These are phyloP conservation scores for Eilema sororculum DNA, from an alignment of 2,888 invertebrate species.

Conservation along the genomic window DNA sequence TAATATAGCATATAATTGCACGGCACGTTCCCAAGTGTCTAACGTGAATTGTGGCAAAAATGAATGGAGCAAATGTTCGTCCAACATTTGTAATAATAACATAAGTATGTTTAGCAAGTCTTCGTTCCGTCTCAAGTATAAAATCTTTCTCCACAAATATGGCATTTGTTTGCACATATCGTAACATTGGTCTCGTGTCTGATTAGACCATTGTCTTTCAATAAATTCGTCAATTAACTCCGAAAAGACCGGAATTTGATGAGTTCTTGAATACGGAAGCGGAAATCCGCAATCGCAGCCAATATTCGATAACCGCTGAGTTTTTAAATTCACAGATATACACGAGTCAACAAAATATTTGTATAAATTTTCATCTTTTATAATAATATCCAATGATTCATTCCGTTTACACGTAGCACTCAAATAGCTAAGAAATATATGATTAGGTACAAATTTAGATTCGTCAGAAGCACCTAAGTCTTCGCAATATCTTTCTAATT, in stretches of 20 bases:
- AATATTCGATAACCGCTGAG: constrained; percentile 70
- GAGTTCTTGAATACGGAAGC: constrained; percentile 80
- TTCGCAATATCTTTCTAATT: constrained; percentile 77
- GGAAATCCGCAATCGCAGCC: constrained; percentile 89
- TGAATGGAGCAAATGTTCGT: constrained; percentile 84
- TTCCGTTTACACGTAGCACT: constrained; percentile 62
- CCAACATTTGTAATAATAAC: constrained; percentile 88
- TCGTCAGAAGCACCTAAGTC: constrained; percentile 74
- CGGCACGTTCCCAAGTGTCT: constrained; percentile 87
- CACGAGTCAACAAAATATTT: constrained; percentile 87
- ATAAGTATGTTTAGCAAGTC: constrained; percentile 84
- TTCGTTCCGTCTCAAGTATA: constrained; percentile 81
- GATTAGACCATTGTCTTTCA: constrained; percentile 79
- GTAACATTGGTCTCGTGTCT: constrained; percentile 79
- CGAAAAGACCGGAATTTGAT: constrained; percentile 80
- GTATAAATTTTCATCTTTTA: constrained; percentile 76
- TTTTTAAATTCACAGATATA: constrained; percentile 83
- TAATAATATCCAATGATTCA: constrained; percentile 67
- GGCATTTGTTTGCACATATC: constrained; percentile 88
- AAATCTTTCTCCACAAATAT: constrained; percentile 88
- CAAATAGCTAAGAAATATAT: constrained; percentile 79
- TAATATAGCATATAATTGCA: constrained; percentile 85
- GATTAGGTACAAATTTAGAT: constrained; percentile 75
- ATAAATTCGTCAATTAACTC: constrained; percentile 87
- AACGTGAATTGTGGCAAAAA: constrained; percentile 85